Percentiles rank a stretch among this genome's conserved stretches.
phyloP scores from a whole-genome alignment of 35 echinoderm and acorn worm species.

The Hemicentrotus pulcherrimus region DNA sequence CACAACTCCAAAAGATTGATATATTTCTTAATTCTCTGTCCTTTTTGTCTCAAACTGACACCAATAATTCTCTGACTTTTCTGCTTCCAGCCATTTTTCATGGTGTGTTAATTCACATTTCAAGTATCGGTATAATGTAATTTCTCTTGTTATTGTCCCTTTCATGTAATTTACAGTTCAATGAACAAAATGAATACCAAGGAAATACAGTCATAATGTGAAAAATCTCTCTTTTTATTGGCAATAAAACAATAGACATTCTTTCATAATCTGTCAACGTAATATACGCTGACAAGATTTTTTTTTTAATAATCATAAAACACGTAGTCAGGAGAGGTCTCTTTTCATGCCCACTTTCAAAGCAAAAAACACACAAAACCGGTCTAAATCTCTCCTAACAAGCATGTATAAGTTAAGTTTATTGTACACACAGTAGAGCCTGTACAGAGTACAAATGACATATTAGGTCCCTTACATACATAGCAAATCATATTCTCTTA shows the following conservation, averaged over 20 bases:
- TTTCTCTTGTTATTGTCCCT: no score
- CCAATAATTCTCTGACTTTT: no score
- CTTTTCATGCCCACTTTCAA: slow-evolving; percentile 16
- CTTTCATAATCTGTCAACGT: not conserved
- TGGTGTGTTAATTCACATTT: no score
- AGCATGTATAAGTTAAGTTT: not conserved
- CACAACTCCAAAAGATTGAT: no score
- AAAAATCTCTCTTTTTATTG: slow-evolving; percentile 17
- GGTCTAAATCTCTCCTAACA: not conserved
- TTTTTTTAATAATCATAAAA: not conserved
- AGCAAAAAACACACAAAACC: not conserved
- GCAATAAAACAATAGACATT: slow-evolving; percentile 13
- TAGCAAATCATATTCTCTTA: not conserved
- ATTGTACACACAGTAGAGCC: not conserved
- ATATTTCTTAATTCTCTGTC: no score
- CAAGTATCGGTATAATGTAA: no score
- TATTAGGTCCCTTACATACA: no score
- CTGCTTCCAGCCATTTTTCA: no score
- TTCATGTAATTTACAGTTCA: no score
- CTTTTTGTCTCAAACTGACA: no score
- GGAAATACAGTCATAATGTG: not conserved
- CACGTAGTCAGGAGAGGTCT: not conserved
- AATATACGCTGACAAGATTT: slow-evolving; percentile 13
- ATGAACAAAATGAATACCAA: not conserved
- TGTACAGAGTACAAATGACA: not conserved